These are phyloP conservation scores for Mustela nigripes DNA, from an alignment of 2,113 vertebrate species.

Conservation along the genomic window DNA sequence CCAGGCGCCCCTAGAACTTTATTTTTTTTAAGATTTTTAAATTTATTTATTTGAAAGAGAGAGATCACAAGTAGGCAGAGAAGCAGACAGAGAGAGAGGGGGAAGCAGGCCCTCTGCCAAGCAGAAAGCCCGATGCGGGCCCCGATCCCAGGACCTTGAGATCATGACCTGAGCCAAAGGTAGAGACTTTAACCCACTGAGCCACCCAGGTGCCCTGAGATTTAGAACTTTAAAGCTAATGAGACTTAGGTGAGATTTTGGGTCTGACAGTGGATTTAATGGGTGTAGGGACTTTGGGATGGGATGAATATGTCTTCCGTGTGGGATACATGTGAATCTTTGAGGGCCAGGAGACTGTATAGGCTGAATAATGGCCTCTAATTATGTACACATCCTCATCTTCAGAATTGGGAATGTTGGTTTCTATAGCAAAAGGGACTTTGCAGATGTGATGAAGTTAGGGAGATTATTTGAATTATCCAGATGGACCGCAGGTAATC, in stretches of 20 bases:
- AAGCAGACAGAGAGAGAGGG: too few species aligned
- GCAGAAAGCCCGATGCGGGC: too few species aligned
- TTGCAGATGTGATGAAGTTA: neutral
- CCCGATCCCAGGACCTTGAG: too few species aligned
- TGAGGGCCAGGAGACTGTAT: neutral
- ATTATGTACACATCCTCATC: neutral
- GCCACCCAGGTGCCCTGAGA: neutral
- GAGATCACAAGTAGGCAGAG: too few species aligned
- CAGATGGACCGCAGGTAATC: neutral
- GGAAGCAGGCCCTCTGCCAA: too few species aligned
- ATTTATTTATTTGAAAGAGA: too few species aligned
- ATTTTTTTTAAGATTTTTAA: too few species aligned
- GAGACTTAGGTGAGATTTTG: neutral
- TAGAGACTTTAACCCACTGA: too few species aligned
- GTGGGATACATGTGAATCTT: neutral
- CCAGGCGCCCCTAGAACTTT: too few species aligned
- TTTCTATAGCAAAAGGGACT: neutral
- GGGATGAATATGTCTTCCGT: neutral
- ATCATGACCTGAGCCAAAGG: too few species aligned
- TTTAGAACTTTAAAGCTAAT: neutral
- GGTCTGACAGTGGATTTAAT: neutral
- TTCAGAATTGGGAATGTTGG: neutral
- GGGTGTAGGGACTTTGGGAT: neutral
- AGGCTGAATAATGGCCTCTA: neutral
- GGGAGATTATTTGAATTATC: neutral